Base-by-base conservation (phyloP, 1,140 invertebrate genomes). In the Apis dorsata region DNA sequence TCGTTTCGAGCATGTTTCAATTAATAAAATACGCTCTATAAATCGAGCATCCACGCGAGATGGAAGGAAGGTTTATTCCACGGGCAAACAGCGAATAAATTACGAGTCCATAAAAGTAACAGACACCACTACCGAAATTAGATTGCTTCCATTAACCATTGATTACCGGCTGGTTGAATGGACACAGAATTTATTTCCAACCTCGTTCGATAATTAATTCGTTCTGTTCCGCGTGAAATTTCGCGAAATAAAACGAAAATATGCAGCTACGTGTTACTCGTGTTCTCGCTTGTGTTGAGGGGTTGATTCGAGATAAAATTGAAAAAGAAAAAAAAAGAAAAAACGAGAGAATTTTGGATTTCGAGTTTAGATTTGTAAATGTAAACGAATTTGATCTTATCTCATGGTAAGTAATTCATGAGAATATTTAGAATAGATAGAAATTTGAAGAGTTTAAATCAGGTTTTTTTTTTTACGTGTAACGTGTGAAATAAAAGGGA, bases 111-210 rank as follows among this genome's bases (percentile, higher is more conserved):
- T 80, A 73, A 80, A 80, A 80, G 57, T 65, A 60, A 19, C 59
- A 28, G 19, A 44, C 19, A 13, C 11, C 55, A 44, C 34, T 63
- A 28, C 17, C 24, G 66, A 44, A 80, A 80, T 73, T 80, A 80
- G 78, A 80, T 80, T 72, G 78, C 60, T 63, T 80, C 78, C 78
- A 73, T 80, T 80, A 80, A 73, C 53, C 78, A 80, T 80, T 80
- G 78, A 79, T 79, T 79, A 79, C 77, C 55, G 34, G 5, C 10
- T 15, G 28, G 34, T 11, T 65, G 69, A 80, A 80, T 73, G 78
- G 69, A 80, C 78, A 80, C 60, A 59, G 51, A 80, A 80, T 80
- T 80, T 80, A 80, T 80, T 77, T 73, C 78, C 78, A 53, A 65
- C 78, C 69, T 73, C 59, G 69, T 69, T 44, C 69, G 69, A 55